A percentile compares a stretch with the other conserved stretches of the same genome.
phyloP scores from a whole-genome alignment of 2,113 vertebrate species.

The Butorides virescens region DNA sequence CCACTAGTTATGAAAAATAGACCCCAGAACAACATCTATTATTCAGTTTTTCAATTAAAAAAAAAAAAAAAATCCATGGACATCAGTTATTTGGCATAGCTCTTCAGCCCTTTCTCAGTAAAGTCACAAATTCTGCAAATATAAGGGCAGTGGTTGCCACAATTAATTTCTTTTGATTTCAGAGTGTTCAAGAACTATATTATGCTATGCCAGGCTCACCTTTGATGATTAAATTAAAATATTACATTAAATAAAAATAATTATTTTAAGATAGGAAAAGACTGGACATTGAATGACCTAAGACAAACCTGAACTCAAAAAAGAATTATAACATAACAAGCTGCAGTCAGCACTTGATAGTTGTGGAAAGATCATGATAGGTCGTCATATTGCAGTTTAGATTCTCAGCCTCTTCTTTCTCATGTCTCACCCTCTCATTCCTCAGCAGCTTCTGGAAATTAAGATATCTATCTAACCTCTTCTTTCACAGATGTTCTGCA shows the following conservation, averaged over 20 bases:
- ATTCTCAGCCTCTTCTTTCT: neutral
- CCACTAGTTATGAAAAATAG: neutral
- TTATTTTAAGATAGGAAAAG: neutral
- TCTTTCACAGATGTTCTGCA: neutral
- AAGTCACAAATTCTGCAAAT: neutral
- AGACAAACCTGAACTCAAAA: neutral
- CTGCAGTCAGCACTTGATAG: neutral
- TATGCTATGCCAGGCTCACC: neutral
- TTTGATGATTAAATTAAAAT: neutral
- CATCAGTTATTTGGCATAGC: neutral
- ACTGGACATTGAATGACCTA: neutral
- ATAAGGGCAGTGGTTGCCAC: accelerated
- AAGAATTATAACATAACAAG: neutral
- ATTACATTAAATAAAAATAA: neutral
- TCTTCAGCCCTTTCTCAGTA: neutral
- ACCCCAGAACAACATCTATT: neutral
- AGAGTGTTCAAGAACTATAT: neutral
- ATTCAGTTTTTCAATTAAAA: neutral
- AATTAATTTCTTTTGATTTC: neutral
- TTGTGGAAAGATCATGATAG: neutral
- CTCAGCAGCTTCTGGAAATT: neutral
- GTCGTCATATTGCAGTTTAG: neutral
- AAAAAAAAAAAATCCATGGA: neutral
- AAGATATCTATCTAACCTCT: neutral
- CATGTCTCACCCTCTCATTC: neutral